Evolutionary conservation across 1,140 invertebrate species (phyloP), one percentile per base, ranked within the genome.

Genomic region (Drosophila lowei): DNA sequence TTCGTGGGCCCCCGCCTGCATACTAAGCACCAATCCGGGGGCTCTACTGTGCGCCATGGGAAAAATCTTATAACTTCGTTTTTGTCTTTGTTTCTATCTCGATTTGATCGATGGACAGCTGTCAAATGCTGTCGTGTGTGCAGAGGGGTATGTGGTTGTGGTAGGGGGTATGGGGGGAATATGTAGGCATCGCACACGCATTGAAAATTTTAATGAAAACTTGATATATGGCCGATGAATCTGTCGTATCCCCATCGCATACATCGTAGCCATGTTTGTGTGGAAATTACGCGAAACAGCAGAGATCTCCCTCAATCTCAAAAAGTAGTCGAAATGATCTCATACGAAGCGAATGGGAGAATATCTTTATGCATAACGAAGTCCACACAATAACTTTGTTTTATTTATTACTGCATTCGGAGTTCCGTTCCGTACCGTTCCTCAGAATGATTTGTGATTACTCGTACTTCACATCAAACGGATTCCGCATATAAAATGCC

Each of bases 1-100:
- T 74, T 74, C 71, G 44, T 74, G 71, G 71, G 21, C 38, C 53
- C 53, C 47, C 41, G 70, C 42, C 21, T 74, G 71, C 71, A 74
- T 74, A 65, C 42, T 65, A 74, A 66, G 16, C 63, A 65, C 34
- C 52, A 55, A 38, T 4, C 1, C 63, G 38, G 58, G 38, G 48
- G 59, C 38, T 60, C 47, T 5, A n/a, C 58, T 42, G 34, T 60
- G 49, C 30, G 49, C 21, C 59, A 62, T 62, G 59, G 59, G 59
- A 62, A 62, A 58, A 47, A 65, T 38, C 43, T 48, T 68, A 48
- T 68, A 68, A 68, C 63, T 68, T 43, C 6, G 6, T 53, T 38
- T 43, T 3, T 41, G 56, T 54, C 41, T 57, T 49, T 47, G 50
- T 43, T 59, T 54, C 30, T 30, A 18, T 7, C 15, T 38, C 25